Evolutionary conservation across 2,113 vertebrate genomes (phyloP).

Genomic region (Tupaia chinensis): DNA sequence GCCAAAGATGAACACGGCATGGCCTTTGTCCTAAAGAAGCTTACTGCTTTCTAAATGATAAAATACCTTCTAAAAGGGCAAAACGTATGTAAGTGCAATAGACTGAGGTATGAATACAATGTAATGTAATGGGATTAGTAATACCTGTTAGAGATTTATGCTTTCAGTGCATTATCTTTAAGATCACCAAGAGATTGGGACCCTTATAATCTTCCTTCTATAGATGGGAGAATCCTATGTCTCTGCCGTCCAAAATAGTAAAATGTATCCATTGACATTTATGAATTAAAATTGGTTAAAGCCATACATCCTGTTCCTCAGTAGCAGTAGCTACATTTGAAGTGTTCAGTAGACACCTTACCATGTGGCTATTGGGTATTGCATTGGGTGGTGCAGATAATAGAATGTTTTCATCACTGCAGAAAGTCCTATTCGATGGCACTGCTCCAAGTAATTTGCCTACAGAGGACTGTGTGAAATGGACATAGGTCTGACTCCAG

Average conservation of each 20-base stretch:
- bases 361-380: not conserved
- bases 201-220: not conserved
- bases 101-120: not conserved
- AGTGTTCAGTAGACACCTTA: not conserved
- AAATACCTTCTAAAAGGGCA: not conserved
- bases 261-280: conserved; percentile 18
- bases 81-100: not conserved
- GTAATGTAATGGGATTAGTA: not conserved
- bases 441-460: not conserved
- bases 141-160: not conserved
- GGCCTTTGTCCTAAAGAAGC: not conserved
- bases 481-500: not conserved
- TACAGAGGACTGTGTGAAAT: not conserved
- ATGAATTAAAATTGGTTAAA: conserved; percentile 13
- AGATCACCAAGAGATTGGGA: not conserved
- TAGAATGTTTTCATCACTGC: not conserved
- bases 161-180: conserved; percentile 18
- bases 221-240: not conserved
- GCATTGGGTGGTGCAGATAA: not conserved
- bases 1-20: not conserved
- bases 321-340: not conserved
- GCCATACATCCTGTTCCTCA: not conserved
- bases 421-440: not conserved
- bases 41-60: not conserved
- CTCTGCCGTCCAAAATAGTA: not conserved